Percentiles rank a stretch among this genome's conserved stretches.
These are phyloP conservation scores for Marronus borbonicus DNA, from an alignment of 2,888 invertebrate genomes.

Conservation along the genomic window DNA sequence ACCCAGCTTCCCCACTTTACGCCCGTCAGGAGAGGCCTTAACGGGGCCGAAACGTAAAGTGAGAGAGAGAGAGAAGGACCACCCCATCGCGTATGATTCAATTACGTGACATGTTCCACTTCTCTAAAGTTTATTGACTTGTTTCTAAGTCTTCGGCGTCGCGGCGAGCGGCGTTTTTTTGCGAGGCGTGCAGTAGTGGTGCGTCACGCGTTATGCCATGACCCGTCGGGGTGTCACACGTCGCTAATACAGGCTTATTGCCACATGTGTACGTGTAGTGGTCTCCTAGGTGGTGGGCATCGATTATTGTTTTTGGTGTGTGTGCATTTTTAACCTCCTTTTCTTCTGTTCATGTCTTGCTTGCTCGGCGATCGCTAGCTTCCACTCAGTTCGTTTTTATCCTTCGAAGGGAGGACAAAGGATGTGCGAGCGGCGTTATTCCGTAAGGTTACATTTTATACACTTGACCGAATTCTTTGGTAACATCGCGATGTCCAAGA, in stretches of 20 bases:
- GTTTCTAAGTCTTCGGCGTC: conserved; percentile 54
- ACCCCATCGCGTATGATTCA: conserved; percentile 66
- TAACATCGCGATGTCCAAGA: too few relatives aligned
- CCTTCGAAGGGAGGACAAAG: conserved; percentile 6
- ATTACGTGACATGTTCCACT: conserved; percentile 69
- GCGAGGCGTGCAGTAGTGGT: conserved; percentile 15
- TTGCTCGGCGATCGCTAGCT: background rate
- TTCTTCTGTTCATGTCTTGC: background rate
- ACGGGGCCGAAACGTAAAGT: background rate
- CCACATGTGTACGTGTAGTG: background rate
- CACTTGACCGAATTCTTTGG: too few relatives aligned
- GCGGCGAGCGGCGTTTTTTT: conserved; percentile 8
- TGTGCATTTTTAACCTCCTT: conserved; percentile 23
- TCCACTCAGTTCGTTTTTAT: conserved; percentile 8
- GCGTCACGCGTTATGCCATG: conserved; percentile 12
- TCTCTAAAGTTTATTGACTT: conserved; percentile 67
- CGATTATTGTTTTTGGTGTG: conserved; percentile 22
- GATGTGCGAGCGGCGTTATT: too few relatives aligned
- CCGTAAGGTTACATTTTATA: too few relatives aligned
- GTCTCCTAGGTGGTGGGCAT: background rate
- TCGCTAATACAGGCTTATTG: too few relatives aligned
- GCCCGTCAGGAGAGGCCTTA: background rate
- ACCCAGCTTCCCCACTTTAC: conserved; percentile 67
- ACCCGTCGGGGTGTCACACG: background rate
- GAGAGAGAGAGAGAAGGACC: conserved; percentile 51